A percentile compares a stretch with the other conserved stretches of the same genome.
Conservation (phyloP, 2,888 invertebrate species). For the Leucophora obtusa region DNA sequence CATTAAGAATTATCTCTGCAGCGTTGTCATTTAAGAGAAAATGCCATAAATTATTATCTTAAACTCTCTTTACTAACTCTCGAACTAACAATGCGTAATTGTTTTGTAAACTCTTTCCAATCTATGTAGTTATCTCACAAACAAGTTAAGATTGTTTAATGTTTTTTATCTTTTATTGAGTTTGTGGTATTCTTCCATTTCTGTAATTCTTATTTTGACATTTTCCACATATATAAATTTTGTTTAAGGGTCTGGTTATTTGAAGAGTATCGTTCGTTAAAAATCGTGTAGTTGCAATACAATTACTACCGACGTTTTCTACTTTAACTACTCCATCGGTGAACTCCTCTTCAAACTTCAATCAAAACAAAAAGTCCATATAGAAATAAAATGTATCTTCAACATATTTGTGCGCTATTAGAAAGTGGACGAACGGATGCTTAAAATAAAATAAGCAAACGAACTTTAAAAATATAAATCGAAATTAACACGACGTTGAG, state of each 20-base stretch:
- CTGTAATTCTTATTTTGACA: neutral
- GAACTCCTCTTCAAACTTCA: neutral
- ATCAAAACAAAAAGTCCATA: too few relatives aligned
- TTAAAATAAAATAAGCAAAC: neutral
- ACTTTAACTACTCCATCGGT: neutral
- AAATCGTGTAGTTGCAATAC: neutral
- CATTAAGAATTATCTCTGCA: neutral
- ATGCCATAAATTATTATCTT: neutral
- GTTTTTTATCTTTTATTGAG: conserved; percentile 10
- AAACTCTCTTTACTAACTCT: conserved; percentile 8
- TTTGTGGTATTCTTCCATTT: conserved; percentile 10
- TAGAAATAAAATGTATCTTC: neutral
- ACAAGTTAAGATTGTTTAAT: conserved; percentile 12
- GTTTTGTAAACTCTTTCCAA: conserved; percentile 12
- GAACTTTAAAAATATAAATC: conserved; percentile 26
- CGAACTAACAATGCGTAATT: conserved; percentile 19
- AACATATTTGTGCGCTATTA: neutral
- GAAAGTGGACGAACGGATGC: neutral
- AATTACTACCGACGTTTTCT: neutral
- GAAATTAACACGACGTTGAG: conserved; percentile 5
- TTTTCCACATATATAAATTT: neutral
- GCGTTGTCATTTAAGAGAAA: conserved; percentile 25
- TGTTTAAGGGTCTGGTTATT: conserved; percentile 16
- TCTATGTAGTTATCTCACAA: conserved; percentile 7
- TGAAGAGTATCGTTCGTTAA: neutral